These are phyloP conservation scores for Pristionchus fissidentatus DNA, from an alignment of 2,888 invertebrate genomes.

Conservation along the genomic window DNA sequence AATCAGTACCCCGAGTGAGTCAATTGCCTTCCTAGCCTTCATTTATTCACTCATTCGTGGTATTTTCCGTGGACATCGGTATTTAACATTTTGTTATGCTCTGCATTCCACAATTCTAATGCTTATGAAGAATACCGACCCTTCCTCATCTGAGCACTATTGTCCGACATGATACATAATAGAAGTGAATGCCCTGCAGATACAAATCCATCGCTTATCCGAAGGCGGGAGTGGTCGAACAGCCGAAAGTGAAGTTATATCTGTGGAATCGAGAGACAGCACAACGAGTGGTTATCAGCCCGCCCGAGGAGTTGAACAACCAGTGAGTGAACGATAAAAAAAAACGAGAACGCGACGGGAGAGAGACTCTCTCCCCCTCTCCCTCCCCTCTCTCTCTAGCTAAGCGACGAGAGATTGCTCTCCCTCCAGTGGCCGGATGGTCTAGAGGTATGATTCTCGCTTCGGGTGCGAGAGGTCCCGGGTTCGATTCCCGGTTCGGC, in stretches of 20 bases:
- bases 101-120: background rate
- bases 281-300: conserved; percentile 63
- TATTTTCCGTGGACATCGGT: background rate
- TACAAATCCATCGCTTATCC: conserved; percentile 67
- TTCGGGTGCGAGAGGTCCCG: conserved; percentile 76
- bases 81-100: background rate
- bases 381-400: conserved; percentile 12
- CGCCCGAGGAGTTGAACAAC: conserved; percentile 62
- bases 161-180: background rate
- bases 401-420: background rate
- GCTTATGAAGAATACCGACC: conserved; percentile 19
- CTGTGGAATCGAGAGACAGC: conserved; percentile 67
- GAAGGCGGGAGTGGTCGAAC: conserved; percentile 64
- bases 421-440: conserved; percentile 65
- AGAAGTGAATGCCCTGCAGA: conserved; percentile 49
- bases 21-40: background rate
- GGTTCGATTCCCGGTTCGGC: conserved; percentile 73
- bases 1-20: conserved; percentile 60
- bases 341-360: background rate
- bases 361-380: background rate
- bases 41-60: background rate
- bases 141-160: background rate
- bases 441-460: conserved; percentile 75
- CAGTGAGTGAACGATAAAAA: conserved; percentile 49
- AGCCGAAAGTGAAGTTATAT: conserved; percentile 61